Evolutionary conservation across 2,797 vertebrate genomes (phyloP).

Genomic region (Danio aesculapii): DNA sequence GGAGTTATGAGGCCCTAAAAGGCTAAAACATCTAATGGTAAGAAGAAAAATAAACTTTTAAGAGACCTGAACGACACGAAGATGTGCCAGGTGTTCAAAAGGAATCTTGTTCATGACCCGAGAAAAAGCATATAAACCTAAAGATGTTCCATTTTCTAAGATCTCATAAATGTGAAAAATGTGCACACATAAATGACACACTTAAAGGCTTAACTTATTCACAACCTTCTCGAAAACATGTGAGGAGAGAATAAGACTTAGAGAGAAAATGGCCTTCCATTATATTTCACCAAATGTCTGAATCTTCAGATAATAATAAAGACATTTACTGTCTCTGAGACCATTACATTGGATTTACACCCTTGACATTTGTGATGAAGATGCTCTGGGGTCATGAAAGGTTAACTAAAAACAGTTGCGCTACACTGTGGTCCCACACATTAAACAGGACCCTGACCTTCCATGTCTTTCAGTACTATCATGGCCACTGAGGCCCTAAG

Average conservation of each 20-base stretch:
- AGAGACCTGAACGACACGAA: neutral
- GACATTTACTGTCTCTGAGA: slow-evolving; percentile 63
- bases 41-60: neutral
- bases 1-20: slow-evolving; percentile 8
- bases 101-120: neutral
- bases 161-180: slow-evolving; percentile 44
- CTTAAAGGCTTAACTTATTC: slow-evolving; percentile 40
- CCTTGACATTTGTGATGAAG: slow-evolving; percentile 65
- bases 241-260: slow-evolving; percentile 65
- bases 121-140: slow-evolving; percentile 18
- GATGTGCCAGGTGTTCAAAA: neutral
- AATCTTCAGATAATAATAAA: slow-evolving; percentile 22
- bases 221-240: slow-evolving; percentile 66
- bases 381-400: slow-evolving; percentile 63
- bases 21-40: neutral
- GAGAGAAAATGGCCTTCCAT: slow-evolving; percentile 68
- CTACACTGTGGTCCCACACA: slow-evolving; percentile 22
- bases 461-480: slow-evolving; percentile 58
- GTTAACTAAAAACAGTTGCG: slow-evolving; percentile 69
- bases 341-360: slow-evolving; percentile 56
- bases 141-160: slow-evolving; percentile 7
- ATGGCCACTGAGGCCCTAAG: slow-evolving; percentile 38
- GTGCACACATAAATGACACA: slow-evolving; percentile 23
- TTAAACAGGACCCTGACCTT: slow-evolving; percentile 58
- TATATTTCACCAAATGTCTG: slow-evolving; percentile 44